Conservation (phyloP, 2,888 invertebrate species). For the Odontomyia ornata region DNA sequence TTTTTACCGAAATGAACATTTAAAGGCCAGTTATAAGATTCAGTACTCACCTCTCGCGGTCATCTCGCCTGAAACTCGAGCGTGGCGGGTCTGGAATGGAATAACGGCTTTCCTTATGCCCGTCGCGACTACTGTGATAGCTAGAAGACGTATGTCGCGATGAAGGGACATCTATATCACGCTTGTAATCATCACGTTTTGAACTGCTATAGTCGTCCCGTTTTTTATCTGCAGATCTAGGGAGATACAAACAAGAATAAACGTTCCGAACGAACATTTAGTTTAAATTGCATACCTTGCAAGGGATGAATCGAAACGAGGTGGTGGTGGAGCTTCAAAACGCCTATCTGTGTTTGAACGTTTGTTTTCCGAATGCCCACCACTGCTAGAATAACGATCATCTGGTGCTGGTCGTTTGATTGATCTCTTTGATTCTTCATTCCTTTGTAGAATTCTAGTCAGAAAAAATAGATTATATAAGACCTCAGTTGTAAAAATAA, state of each 20-base stretch:
- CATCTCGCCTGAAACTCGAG: constrained; percentile 48
- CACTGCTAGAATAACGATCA: constrained; percentile 58
- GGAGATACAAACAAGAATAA: neutral
- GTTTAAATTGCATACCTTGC: constrained; percentile 56
- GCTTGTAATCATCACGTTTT: constrained; percentile 60
- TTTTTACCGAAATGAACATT: no score
- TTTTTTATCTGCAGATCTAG: constrained; percentile 55
- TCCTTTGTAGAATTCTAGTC: constrained; percentile 61
- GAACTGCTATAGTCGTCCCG: constrained; percentile 49
- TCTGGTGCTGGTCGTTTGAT: constrained; percentile 58
- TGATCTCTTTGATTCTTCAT: constrained; percentile 61
- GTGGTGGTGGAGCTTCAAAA: constrained; percentile 63
- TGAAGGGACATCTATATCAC: constrained; percentile 62
- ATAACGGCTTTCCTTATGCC: constrained; percentile 49
- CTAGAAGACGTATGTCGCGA: constrained; percentile 53
- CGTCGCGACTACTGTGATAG: constrained; percentile 38
- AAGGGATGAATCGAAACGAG: constrained; percentile 62
- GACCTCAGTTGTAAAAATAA: no score
- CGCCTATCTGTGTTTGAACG: constrained; percentile 57
- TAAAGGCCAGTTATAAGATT: neutral
- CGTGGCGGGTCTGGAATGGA: constrained; percentile 46
- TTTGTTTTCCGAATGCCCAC: constrained; percentile 57
- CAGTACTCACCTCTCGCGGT: constrained; percentile 34
- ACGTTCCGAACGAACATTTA: neutral
- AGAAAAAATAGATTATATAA: no score